These are phyloP conservation scores for Salvelinus alpinus DNA, from an alignment of 2,113 vertebrate genomes.

Conservation along the genomic window DNA sequence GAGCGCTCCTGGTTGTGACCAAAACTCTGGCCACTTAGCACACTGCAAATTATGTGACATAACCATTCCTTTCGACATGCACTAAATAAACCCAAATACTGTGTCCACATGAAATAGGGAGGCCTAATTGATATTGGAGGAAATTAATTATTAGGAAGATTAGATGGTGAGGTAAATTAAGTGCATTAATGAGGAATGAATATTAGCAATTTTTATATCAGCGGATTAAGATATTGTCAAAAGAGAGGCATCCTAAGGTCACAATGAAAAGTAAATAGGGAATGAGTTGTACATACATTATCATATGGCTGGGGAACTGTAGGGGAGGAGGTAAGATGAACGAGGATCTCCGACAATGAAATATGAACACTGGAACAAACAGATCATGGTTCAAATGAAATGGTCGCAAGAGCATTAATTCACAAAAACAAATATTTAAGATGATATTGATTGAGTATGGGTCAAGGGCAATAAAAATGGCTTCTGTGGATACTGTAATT, in stretches of 20 bases:
- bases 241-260: slow-evolving; percentile 31
- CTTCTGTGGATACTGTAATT: too few relatives aligned
- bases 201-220: slow-evolving; percentile 60
- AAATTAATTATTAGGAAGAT: slow-evolving; percentile 71
- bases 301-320: neutral
- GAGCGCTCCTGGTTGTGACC: slow-evolving; percentile 36
- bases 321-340: slow-evolving; percentile 9
- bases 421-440: neutral
- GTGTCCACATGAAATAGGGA: slow-evolving; percentile 60
- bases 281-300: slow-evolving; percentile 24
- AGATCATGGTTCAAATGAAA: neutral
- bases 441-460: neutral
- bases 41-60: slow-evolving; percentile 38
- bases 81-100: slow-evolving; percentile 65
- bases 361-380: neutral
- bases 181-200: slow-evolving; percentile 68
- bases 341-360: slow-evolving; percentile 8
- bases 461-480: neutral
- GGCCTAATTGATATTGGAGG: slow-evolving; percentile 62
- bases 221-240: slow-evolving; percentile 48
- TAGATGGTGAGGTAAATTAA: slow-evolving; percentile 68
- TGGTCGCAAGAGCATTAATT: neutral
- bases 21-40: slow-evolving; percentile 22
- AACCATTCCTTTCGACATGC: slow-evolving; percentile 60
- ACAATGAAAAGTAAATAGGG: slow-evolving; percentile 41